phyloP scores from a whole-genome alignment of 1,140 invertebrate genomes.

The Globodera ellingtonae region DNA sequence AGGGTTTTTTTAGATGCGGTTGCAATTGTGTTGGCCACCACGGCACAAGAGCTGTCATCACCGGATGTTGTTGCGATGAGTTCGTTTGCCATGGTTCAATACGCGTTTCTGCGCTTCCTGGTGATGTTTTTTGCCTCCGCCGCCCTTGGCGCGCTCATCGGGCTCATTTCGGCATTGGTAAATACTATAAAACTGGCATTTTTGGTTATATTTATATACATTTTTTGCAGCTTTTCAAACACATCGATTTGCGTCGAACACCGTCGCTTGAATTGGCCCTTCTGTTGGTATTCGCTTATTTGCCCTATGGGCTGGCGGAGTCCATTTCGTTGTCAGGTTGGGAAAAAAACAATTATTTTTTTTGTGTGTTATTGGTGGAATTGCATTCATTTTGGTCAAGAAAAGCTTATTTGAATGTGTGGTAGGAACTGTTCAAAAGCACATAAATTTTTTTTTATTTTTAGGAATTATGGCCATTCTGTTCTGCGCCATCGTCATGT shows the following conservation, averaged over 20 bases:
- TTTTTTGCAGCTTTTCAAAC: conserved; percentile 76
- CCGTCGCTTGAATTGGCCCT: conserved; percentile 96
- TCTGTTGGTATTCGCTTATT: conserved; percentile 97
- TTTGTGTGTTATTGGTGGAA: no score
- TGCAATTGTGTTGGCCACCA: conserved; percentile 70
- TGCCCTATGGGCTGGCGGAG: conserved; percentile 95
- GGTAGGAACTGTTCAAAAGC: no score
- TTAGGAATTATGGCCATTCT: conserved; percentile 95
- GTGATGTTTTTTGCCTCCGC: conserved; percentile 98
- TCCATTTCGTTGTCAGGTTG: conserved; percentile 90
- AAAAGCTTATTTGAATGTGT: no score
- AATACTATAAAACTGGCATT: conserved; percentile 19
- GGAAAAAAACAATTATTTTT: conserved; percentile 30
- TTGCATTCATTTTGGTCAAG: no score
- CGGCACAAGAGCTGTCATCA: conserved; percentile 68
- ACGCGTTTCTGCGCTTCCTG: conserved; percentile 85
- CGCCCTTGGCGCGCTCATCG: conserved; percentile 91
- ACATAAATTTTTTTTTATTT: no score
- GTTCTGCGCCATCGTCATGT: conserved; percentile 99
- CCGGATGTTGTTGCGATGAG: conserved; percentile 73
- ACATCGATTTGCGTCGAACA: conserved; percentile 93
- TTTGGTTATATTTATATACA: background rate
- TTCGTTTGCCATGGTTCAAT: conserved; percentile 79
- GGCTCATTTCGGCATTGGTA: conserved; percentile 86
- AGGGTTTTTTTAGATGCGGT: conserved; percentile 67